Evolutionary conservation across 2,113 vertebrate genomes (phyloP).

Genomic region (Alaudala cheleensis): DNA sequence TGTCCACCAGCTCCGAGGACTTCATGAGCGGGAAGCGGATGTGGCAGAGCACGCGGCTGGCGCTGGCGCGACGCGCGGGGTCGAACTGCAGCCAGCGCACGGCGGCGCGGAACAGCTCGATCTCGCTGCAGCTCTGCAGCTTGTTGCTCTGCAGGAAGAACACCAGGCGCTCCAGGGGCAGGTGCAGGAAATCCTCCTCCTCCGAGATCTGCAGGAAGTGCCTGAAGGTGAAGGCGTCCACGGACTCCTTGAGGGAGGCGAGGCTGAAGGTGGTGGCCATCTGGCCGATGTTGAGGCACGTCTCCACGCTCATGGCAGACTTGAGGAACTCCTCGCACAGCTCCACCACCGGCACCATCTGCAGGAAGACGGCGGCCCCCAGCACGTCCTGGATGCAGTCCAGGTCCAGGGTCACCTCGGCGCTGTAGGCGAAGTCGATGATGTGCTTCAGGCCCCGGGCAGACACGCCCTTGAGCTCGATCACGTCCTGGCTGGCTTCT

Average conservation of each 20-base stretch:
- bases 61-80: slow-evolving; percentile 76
- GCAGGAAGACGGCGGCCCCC: slow-evolving; percentile 94
- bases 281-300: slow-evolving; percentile 94
- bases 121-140: slow-evolving; percentile 90
- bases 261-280: slow-evolving; percentile 97
- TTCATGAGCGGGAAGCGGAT: slow-evolving; percentile 97
- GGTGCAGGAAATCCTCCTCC: slow-evolving; percentile 95
- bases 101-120: slow-evolving; percentile 90
- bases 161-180: slow-evolving; percentile 90
- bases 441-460: slow-evolving; percentile 92
- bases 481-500: slow-evolving; percentile 89
- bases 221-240: slow-evolving; percentile 91
- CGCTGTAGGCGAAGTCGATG: slow-evolving; percentile 96
- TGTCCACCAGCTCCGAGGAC: slow-evolving; percentile 93
- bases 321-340: slow-evolving; percentile 97
- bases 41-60: slow-evolving; percentile 89
- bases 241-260: slow-evolving; percentile 90
- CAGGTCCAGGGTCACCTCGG: slow-evolving; percentile 92
- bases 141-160: slow-evolving; percentile 98
- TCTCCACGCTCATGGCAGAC: slow-evolving; percentile 96
- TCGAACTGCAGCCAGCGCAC: slow-evolving; percentile 91
- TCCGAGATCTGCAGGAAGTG: slow-evolving; percentile 95
- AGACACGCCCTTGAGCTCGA: slow-evolving; percentile 92
- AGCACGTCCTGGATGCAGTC: slow-evolving; percentile 98
- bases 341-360: slow-evolving; percentile 96